Percentiles rank a stretch among this genome's conserved stretches.
Conservation (phyloP, 2,113 vertebrate species). For the Baryphthengus martii region DNA sequence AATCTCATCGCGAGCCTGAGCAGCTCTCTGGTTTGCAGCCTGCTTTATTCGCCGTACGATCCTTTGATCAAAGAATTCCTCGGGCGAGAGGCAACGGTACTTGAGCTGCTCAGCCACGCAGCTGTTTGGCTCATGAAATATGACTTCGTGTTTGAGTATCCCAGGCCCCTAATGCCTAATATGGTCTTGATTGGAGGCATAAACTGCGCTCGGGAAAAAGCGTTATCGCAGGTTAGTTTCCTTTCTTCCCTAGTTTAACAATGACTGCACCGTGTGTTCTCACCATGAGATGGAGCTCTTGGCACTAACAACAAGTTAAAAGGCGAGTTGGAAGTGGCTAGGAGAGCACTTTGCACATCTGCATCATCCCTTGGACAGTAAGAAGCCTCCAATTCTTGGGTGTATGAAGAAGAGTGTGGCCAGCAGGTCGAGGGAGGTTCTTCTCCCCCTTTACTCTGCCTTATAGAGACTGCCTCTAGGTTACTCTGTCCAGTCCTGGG, state of each 20-base stretch:
- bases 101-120: conserved; percentile 67
- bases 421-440: too few species aligned
- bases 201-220: conserved; percentile 70
- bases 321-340: neutral
- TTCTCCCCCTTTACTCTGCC: too few species aligned
- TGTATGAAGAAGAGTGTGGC: too few species aligned
- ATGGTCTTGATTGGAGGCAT: conserved; percentile 78
- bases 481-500: too few species aligned
- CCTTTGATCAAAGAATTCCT: conserved; percentile 70
- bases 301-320: neutral
- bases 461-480: too few species aligned
- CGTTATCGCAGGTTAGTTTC: conserved; percentile 72
- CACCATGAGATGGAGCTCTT: neutral
- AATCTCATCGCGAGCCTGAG: conserved; percentile 61
- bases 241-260: neutral
- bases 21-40: conserved; percentile 42
- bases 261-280: neutral
- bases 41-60: conserved; percentile 60
- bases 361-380: neutral
- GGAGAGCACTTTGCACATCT: neutral
- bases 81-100: conserved; percentile 42
- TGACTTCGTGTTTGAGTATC: conserved; percentile 80
- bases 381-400: neutral
- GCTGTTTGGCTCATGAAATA: conserved; percentile 83
- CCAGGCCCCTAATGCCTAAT: conserved; percentile 79